phyloP scores from a whole-genome alignment of 2,797 vertebrate species.

The Onychomys arenicola region DNA sequence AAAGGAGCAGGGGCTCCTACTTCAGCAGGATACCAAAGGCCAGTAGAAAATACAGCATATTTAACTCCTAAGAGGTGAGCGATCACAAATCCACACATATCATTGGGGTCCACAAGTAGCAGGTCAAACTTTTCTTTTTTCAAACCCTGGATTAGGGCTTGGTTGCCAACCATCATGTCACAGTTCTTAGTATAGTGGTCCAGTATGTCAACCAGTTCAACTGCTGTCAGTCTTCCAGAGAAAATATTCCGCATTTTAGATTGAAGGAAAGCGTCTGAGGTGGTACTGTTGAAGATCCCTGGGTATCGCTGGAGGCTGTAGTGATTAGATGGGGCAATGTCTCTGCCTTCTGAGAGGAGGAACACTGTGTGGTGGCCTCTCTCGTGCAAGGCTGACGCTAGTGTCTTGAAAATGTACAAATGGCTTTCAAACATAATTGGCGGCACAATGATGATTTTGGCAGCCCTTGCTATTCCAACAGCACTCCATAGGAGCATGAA shows the following conservation, averaged over 20 bases:
- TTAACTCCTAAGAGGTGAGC: conserved; percentile 96
- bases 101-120: conserved; percentile 98
- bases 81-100: conserved; percentile 99
- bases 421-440: conserved; percentile 99
- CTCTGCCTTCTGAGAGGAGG: conserved; percentile 96
- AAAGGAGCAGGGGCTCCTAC: conserved; percentile 97
- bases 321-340: conserved; percentile 93
- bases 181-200: conserved; percentile 99
- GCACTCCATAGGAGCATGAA: conserved; percentile 91
- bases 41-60: conserved; percentile 98
- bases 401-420: conserved; percentile 99
- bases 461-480: conserved; percentile 90
- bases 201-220: conserved; percentile 98
- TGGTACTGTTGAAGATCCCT: conserved; percentile 98
- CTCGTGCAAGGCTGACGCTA: conserved; percentile 94
- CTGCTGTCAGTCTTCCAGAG: conserved; percentile 95
- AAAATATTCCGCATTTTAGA: conserved; percentile 99
- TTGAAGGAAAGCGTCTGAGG: conserved; percentile 97
- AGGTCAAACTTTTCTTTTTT: conserved; percentile 95
- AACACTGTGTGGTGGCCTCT: conserved; percentile 96
- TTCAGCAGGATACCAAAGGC: conserved; percentile 99
- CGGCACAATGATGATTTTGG: conserved; percentile 97
- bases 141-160: conserved; percentile 91
- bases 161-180: conserved; percentile 95
- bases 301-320: conserved; percentile 96